Base-by-base conservation (phyloP, 2,888 invertebrate species). In the Epsilonema sp. region DNA sequence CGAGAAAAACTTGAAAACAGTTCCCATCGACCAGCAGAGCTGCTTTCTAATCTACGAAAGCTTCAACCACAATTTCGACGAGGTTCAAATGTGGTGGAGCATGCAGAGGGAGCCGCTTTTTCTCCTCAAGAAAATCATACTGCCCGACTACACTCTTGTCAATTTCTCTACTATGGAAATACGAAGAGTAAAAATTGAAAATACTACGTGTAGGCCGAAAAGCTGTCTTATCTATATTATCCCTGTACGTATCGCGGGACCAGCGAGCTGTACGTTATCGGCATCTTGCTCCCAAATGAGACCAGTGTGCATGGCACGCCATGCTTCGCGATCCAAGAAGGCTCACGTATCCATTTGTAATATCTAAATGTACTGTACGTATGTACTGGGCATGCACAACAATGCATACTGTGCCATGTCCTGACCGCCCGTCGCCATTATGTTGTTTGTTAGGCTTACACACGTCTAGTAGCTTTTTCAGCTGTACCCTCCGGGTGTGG, bases 401-500 rank as follows among this genome's bases (percentile, higher is more conserved):
- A n/a, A n/a, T n/a, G n/a, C n/a, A n/a, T n/a, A n/a, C n/a, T n/a
- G n/a, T n/a, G n/a, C n/a, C n/a, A n/a, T n/a, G n/a, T n/a, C n/a
- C n/a, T n/a, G n/a, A n/a, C n/a, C n/a, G n/a, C n/a, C n/a, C n/a
- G n/a, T n/a, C n/a, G n/a, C n/a, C n/a, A n/a, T n/a, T n/a, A n/a
- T n/a, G n/a, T n/a, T n/a, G n/a, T n/a, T n/a, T n/a, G n/a, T n/a
- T n/a, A n/a, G n/a, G n/a, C n/a, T n/a, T n/a, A n/a, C n/a, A n/a
- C n/a, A n/a, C n/a, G n/a, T n/a, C n/a, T n/a, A n/a, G n/a, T n/a
- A n/a, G n/a, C n/a, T n/a, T n/a, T n/a, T n/a, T n/a, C n/a, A n/a
- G n/a, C n/a, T n/a, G n/a, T n/a, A n/a, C 63, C 63, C 11, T 61
- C 63, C 3, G 63, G 63, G 3, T 51, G 59, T 13, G 59, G 58